Evolutionary conservation across 2,113 vertebrate genomes (phyloP).

Genomic region (Prunella fulvescens): DNA sequence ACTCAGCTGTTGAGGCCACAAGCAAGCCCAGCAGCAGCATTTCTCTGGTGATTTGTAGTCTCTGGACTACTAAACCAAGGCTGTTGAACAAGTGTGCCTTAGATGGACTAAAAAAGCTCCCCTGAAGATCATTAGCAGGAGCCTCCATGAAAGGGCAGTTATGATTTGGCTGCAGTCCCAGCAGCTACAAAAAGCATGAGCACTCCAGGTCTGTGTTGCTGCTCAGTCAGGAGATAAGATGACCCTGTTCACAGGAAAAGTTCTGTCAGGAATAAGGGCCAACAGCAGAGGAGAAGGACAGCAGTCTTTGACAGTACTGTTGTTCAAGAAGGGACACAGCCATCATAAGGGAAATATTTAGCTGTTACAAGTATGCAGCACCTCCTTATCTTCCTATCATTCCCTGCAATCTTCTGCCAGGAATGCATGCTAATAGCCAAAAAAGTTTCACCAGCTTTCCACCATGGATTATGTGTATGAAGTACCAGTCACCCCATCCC

Average conservation of each 20-base stretch:
- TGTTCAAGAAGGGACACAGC: neutral
- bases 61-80: neutral
- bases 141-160: neutral
- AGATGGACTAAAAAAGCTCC: neutral
- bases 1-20: neutral
- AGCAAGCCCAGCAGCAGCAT: neutral
- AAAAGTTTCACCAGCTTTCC: neutral
- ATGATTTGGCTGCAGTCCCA: neutral
- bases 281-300: neutral
- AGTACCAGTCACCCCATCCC: neutral
- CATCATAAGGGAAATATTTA: neutral
- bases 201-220: neutral
- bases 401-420: neutral
- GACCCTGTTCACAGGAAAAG: neutral
- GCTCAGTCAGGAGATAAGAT: neutral
- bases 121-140: neutral
- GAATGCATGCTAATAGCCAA: neutral
- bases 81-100: neutral
- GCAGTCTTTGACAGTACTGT: neutral
- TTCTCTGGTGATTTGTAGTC: neutral
- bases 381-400: neutral
- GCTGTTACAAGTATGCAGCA: neutral
- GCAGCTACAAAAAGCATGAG: neutral
- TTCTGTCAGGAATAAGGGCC: neutral
- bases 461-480: neutral